Conservation (phyloP, 2,797 vertebrate species). For the Sciaenops ocellatus region DNA sequence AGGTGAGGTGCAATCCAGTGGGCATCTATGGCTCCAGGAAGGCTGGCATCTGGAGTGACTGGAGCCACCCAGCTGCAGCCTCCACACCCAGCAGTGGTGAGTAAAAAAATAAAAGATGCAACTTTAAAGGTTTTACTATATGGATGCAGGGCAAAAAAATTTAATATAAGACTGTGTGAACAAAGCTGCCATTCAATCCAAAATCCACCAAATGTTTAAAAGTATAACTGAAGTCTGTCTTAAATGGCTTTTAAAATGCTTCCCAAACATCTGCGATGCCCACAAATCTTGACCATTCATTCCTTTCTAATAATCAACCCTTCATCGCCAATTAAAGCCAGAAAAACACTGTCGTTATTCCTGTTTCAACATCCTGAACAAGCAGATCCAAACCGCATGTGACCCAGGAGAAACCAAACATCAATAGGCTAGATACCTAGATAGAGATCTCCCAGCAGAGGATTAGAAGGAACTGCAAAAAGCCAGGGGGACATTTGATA, state of each 20-base stretch:
- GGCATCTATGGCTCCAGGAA: conserved; percentile 96
- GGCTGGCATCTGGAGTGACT: conserved; percentile 95
- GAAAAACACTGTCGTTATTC: conserved; percentile 67
- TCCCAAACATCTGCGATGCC: conserved; percentile 46
- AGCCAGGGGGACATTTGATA: conserved; percentile 76
- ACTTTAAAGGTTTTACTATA: not conserved
- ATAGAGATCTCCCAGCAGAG: conserved; percentile 82
- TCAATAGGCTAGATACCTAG: conserved; percentile 70
- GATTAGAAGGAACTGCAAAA: conserved; percentile 75
- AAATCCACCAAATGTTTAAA: conserved; percentile 14
- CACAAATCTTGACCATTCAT: conserved; percentile 52
- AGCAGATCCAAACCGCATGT: conserved; percentile 82
- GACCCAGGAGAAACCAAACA: conserved; percentile 72
- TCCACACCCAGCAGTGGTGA: conserved; percentile 93
- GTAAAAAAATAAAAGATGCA: conserved; percentile 35
- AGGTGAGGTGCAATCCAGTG: conserved; percentile 95
- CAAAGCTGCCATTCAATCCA: not conserved
- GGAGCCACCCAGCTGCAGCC: conserved; percentile 94
- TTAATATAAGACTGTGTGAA: conserved; percentile 1
- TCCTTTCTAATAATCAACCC: conserved; percentile 70
- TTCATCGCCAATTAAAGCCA: conserved; percentile 70
- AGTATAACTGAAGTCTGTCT: not conserved
- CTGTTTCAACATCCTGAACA: conserved; percentile 69
- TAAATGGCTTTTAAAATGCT: conserved; percentile 52
- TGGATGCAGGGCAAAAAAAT: not conserved